These are phyloP conservation scores for Drosophila pseudotalamancana DNA, from an alignment of 2,888 invertebrate species.

Conservation along the genomic window DNA sequence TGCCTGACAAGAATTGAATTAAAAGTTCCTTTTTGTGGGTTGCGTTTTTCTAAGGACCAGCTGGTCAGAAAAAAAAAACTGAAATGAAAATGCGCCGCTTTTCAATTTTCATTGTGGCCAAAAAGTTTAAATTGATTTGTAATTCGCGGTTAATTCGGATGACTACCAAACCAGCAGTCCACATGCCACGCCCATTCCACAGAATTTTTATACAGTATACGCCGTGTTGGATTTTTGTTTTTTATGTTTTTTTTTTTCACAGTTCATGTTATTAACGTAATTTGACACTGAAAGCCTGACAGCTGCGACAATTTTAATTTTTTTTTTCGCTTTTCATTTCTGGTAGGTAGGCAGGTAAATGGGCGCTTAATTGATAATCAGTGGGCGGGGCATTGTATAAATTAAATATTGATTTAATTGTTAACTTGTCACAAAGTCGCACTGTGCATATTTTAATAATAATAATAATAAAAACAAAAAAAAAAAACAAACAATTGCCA, in stretches of 20 bases:
- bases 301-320: slow-evolving; percentile 42
- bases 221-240: slow-evolving; percentile 29
- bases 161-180: not conserved
- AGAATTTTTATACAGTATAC: slow-evolving; percentile 55
- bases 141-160: slow-evolving; percentile 71
- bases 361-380: slow-evolving; percentile 35
- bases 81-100: slow-evolving; percentile 36
- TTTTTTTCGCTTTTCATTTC: not conserved
- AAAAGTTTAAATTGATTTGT: slow-evolving; percentile 73
- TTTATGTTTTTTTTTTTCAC: slow-evolving; percentile 50
- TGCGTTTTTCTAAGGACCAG: slow-evolving; percentile 28
- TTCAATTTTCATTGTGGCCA: slow-evolving; percentile 42
- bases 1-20: slow-evolving; percentile 75
- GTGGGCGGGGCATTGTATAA: slow-evolving; percentile 15
- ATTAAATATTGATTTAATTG: slow-evolving; percentile 62
- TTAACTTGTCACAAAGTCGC: slow-evolving; percentile 51
- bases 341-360: too few relatives aligned
- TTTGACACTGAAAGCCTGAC: slow-evolving; percentile 67
- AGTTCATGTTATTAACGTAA: slow-evolving; percentile 63
- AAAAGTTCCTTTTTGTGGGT: slow-evolving; percentile 63
- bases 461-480: not conserved
- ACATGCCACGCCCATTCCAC: not conserved
- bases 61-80: not conserved
- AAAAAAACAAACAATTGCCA: slow-evolving; percentile 4
- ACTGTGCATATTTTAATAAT: slow-evolving; percentile 23